Base-by-base conservation (phyloP, 2,113 vertebrate genomes). In the Globicephala melas region DNA sequence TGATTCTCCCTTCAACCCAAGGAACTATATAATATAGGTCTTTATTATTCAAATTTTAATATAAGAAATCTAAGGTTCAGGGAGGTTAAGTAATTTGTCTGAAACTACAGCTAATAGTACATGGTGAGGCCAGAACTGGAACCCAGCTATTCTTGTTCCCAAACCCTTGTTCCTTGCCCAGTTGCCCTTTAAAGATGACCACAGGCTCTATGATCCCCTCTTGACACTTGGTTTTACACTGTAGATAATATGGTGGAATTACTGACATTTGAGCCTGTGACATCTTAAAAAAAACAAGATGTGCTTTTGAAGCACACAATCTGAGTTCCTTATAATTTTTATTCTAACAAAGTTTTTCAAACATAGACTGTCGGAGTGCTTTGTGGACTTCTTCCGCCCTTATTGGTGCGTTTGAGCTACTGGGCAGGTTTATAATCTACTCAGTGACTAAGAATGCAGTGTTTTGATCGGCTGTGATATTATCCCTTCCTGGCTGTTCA, bases 371-470 rank as follows among this genome's bases (percentile, higher is more conserved):
- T 67, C 60, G 50, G 80, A 31, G 23, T 93, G 81, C 76, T 85
- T 95, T 92, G 80, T 95, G 90, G 90, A 47, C 87, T 67, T 38
- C 55, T 63, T 84, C 55, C 83, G 89, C 92, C 96, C 92, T 97
- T 88, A 62, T 26, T 87, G 95, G 97, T 96, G 81, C 77, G 44
- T 94, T 87, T 70, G 93, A 95, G 91, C 93, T 94, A 47, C 84
- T 77, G 73, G 93, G 95, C 93, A 98, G 97, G 97, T 98, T 97
- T 97, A 38, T 97, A 96, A 97, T 98, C 97, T 96, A 97, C 98
- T 96, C 96, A 76, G 97, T 94, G 89, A 88, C 95, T 93, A 85
- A 96, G 95, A 97, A 97, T 90, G 94, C 83, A 92, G 86, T 97
- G 97, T 97, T 98, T 96, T 97, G 97, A 98, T 96, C 88, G 33